Conservation (phyloP, 2,888 invertebrate genomes). For the Cancer borealis region DNA sequence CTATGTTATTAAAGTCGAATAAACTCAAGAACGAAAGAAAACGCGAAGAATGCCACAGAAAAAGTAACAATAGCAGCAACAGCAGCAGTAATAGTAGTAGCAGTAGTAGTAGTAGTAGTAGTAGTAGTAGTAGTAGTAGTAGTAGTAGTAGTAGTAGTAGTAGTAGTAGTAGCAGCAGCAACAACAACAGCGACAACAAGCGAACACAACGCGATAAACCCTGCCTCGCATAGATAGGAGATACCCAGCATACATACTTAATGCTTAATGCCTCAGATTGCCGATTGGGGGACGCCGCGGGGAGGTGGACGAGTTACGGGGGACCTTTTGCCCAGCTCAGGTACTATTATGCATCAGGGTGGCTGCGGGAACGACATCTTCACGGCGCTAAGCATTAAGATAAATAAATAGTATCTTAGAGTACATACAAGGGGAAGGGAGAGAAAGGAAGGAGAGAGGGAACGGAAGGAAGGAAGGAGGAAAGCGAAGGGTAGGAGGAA, state of each 20-base stretch:
- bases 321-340: not conserved
- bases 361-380: not conserved
- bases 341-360: not conserved
- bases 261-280: not conserved
- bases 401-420: not conserved
- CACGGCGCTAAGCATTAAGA: not conserved
- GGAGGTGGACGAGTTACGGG: not conserved
- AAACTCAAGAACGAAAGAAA: not conserved
- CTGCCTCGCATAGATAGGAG: not conserved
- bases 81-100: not conserved
- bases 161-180: not conserved
- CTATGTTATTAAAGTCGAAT: not conserved
- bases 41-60: not conserved
- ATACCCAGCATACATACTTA: not conserved
- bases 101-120: conserved; percentile 24
- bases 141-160: not conserved
- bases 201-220: not conserved
- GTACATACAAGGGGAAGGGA: not conserved
- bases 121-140: not conserved
- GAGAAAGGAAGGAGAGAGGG: not conserved
- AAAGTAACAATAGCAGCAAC: not conserved
- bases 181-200: not conserved
- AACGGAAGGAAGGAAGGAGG: not conserved
- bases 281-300: not conserved
- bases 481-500: not conserved